These are phyloP conservation scores for Cephus pulcher DNA, from an alignment of 2,888 invertebrate species.

Conservation along the genomic window DNA sequence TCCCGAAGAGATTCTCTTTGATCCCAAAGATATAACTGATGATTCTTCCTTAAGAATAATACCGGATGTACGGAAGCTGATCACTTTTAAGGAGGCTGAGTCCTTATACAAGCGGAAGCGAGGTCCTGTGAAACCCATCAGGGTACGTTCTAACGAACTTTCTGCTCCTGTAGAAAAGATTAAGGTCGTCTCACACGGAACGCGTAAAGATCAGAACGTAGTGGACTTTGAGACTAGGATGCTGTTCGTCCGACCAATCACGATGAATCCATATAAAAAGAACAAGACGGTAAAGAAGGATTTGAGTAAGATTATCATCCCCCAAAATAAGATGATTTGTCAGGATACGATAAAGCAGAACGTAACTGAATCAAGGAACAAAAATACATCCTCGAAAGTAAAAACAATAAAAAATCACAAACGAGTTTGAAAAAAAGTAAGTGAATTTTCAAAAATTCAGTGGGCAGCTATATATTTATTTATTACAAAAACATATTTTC, in stretches of 20 bases:
- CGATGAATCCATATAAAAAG: not conserved
- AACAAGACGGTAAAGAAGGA: not conserved
- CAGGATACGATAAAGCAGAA: not conserved
- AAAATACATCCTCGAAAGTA: not conserved
- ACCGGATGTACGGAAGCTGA: not conserved
- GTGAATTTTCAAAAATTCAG: not conserved
- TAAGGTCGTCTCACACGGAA: slow-evolving; percentile 11
- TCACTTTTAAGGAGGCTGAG: slow-evolving; percentile 1
- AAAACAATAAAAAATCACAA: not conserved
- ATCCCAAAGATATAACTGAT: not conserved
- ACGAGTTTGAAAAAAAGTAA: not conserved
- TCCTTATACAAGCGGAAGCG: not conserved
- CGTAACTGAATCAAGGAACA: not conserved
- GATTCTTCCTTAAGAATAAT: not conserved
- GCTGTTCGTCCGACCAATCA: slow-evolving; percentile 17
- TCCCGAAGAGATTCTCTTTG: slow-evolving; percentile 19
- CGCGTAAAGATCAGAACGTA: slow-evolving; percentile 11
- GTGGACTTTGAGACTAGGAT: slow-evolving; percentile 21
- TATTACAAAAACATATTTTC: not conserved
- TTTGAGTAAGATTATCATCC: not conserved
- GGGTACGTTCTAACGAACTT: slow-evolving; percentile 7
- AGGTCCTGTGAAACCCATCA: slow-evolving; percentile 14
- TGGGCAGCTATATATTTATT: not conserved
- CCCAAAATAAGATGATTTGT: not conserved
- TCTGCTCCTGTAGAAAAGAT: slow-evolving; percentile 9